Evolutionary conservation across 2,113 vertebrate species (phyloP).

Genomic region (Corythornis vintsioides): DNA sequence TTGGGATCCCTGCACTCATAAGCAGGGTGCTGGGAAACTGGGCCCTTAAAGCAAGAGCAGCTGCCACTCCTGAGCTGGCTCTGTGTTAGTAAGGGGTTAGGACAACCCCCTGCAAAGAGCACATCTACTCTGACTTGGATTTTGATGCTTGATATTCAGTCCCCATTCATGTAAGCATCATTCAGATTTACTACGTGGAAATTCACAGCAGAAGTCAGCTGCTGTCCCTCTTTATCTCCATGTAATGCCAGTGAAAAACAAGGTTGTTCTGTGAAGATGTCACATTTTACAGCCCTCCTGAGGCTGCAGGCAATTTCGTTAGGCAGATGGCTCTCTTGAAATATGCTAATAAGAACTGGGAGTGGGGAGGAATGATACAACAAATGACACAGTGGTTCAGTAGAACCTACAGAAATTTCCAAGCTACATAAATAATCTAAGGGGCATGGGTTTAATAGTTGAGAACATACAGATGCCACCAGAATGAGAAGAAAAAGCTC

Average conservation of each 20-base stretch:
- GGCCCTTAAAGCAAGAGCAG: background rate
- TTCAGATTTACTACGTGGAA: background rate
- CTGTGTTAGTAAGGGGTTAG: background rate
- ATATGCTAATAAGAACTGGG: background rate
- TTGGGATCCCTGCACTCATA: background rate
- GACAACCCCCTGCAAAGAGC: background rate
- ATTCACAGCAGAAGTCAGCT: background rate
- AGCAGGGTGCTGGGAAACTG: background rate
- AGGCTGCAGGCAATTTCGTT: background rate
- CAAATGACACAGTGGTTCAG: background rate
- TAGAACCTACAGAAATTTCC: background rate
- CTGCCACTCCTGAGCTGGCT: background rate
- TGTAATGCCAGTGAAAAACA: background rate
- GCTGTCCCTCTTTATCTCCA: background rate
- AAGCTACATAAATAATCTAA: background rate
- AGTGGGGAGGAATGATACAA: background rate
- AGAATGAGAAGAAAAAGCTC: background rate
- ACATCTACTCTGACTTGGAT: background rate
- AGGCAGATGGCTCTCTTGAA: slow-evolving; percentile 28
- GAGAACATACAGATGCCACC: background rate
- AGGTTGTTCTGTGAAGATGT: background rate
- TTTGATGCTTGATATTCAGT: background rate
- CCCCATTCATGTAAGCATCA: rapidly evolving
- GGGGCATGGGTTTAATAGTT: background rate
- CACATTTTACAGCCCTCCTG: background rate